Percentiles rank a stretch among this genome's conserved stretches.
These are phyloP conservation scores for Dryomyza anilis DNA, from an alignment of 2,888 invertebrate genomes.

Conservation along the genomic window DNA sequence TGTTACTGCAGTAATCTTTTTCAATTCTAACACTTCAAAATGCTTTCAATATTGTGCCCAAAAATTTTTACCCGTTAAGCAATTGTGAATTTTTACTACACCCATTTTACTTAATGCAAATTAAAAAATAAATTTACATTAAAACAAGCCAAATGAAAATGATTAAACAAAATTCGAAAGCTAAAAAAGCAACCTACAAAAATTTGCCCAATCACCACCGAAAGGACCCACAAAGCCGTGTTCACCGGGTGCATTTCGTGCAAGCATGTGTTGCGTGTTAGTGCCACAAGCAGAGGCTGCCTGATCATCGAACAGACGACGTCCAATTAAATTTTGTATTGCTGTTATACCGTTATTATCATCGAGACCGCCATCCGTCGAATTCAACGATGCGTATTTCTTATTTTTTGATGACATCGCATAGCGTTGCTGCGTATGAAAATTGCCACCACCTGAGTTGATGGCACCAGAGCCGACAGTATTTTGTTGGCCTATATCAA, in stretches of 20 bases:
- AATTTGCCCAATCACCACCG: constrained; percentile 58
- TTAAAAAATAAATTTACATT: background rate
- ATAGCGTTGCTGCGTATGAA: constrained; percentile 36
- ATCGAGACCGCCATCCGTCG: constrained; percentile 39
- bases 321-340: constrained; percentile 58
- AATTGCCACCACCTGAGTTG: constrained; percentile 33
- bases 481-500: constrained; percentile 67
- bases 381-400: constrained; percentile 13
- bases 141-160: background rate
- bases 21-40: no score
- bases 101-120: background rate
- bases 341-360: constrained; percentile 58
- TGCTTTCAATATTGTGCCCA: no score
- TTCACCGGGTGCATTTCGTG: constrained; percentile 44
- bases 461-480: constrained; percentile 27
- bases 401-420: constrained; percentile 43
- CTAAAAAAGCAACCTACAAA: constrained; percentile 62
- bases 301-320: constrained; percentile 49
- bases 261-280: constrained; percentile 36
- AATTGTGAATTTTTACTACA: background rate
- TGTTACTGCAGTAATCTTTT: no score
- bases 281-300: constrained; percentile 37
- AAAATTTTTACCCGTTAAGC: no score
- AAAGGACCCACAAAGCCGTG: constrained; percentile 58
- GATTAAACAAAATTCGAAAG: constrained; percentile 1